Base-by-base conservation (phyloP, 2,797 vertebrate species). In the Champsocephalus gunnari region DNA sequence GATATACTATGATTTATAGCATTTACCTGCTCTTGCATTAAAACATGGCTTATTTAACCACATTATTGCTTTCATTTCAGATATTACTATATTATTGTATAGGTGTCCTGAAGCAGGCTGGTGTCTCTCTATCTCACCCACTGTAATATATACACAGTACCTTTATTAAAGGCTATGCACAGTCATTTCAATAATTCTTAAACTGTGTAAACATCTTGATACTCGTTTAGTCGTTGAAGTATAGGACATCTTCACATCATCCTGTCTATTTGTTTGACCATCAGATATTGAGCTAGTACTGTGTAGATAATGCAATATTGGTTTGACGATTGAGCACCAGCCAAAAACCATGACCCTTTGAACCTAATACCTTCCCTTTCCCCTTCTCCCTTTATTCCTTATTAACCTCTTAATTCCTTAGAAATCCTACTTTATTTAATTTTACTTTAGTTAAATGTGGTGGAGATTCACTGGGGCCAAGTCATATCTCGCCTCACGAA, bases 41-140 rank as follows among this genome's bases (percentile, higher is more conserved):
- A 91, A 92, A 90, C 91, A 92, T 87, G 85, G 91, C 92, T 94
- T 94, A 94, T 94, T 94, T 94, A 94, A 94, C 92, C 93, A 92
- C 92, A 92, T 93, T 92, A 92, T 89, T 88, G 91, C 93, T 94
- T 93, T 93, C 90, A 93, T 94, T 93, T 94, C 90, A 91, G 85
- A 93, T 94, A 92, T 92, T 90, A 92, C 87, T 92, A 88, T 92
- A 92, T 92, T 90, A 84, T 91, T 93, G 92, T 94, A 88, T 93
- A 93, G 90, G 89, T 90, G 89, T 91, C 89, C 88, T 89, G 73
- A 92, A 83, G 82, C 88, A 83, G 90, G 92, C 90, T 91, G 93
- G 91, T 85, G 83, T 89, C 86, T 83, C 88, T 90, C 83, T 63
- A 81, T 91, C 89, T 92, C 88, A 88, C 83, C 89, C 81, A 69